phyloP scores from a whole-genome alignment of 2,888 invertebrate species.

The Odontocerum albicorne region DNA sequence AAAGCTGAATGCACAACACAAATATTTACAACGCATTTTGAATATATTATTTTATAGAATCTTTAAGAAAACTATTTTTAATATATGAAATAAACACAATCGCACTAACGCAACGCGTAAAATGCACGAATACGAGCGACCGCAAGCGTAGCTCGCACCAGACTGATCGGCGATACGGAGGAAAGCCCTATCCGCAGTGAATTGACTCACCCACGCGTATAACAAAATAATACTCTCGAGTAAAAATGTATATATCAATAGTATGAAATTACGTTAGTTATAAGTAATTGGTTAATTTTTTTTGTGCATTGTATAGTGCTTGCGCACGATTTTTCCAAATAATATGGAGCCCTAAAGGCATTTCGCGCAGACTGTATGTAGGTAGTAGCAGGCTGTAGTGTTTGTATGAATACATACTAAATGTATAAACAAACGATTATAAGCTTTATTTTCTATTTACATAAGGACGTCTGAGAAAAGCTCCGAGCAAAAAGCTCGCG shows the following conservation, averaged over 20 bases:
- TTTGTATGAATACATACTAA: constrained; percentile 12
- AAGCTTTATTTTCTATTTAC: not conserved
- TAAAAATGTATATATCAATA: constrained; percentile 3
- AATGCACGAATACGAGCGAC: constrained; percentile 56
- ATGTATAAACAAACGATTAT: constrained; percentile 9
- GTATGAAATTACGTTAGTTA: not conserved
- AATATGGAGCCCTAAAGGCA: constrained; percentile 20
- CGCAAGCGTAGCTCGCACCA: constrained; percentile 39
- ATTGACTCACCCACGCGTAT: constrained; percentile 27
- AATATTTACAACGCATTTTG: constrained; percentile 19
- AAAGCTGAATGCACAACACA: constrained; percentile 17
- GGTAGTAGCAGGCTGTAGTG: constrained; percentile 3
- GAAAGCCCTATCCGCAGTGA: constrained; percentile 26
- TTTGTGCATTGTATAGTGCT: not conserved
- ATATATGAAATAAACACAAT: constrained; percentile 8
- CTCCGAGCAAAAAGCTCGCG: constrained; percentile 15
- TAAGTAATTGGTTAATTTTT: not conserved
- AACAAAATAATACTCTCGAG: constrained; percentile 1
- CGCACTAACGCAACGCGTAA: constrained; percentile 50
- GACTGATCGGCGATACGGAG: constrained; percentile 36
- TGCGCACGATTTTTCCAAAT: too few species aligned
- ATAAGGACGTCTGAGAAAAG: constrained; percentile 18
- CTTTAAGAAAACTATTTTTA: constrained; percentile 6
- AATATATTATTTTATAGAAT: constrained; percentile 7
- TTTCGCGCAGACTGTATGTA: constrained; percentile 19